Evolutionary conservation across 2,797 vertebrate species (phyloP), one percentile per base, ranked within the genome.

Genomic region (Pagetopsis macropterus): DNA sequence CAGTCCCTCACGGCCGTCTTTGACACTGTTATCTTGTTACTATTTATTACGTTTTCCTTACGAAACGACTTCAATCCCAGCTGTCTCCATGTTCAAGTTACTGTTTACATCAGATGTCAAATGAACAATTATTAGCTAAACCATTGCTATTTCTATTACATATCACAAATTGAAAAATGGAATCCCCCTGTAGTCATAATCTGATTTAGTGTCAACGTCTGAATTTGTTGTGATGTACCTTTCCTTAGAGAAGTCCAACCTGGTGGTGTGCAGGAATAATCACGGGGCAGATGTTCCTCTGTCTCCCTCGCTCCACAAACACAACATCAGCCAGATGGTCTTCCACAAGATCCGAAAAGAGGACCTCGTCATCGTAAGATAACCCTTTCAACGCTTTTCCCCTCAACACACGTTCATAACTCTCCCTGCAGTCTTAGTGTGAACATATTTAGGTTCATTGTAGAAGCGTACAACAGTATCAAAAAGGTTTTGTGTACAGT

Each of bases 291-390:
- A 98, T 7, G 81, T 96, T 14, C 89, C 93, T 21, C 90, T 91
- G 14, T 96, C 97, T 45, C 96, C 96, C 17, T 94, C 93, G 0
- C 89, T 96, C 19, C 94, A 96, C 79, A 97, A 94, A 69, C 96
- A 96, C 81, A 96, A 95, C 85, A 94, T 98, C 91, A 97, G 94
- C 90, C 98, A 99, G 89, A 99, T 99, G 98, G 96, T 99, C 61
- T 99, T 99, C 90, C 98, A 99, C 94, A 99, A 98, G 93, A 99
- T 99, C 82, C 95, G 95, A 69, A 97, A 95, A 86, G 98, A 99
- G 80, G 97, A 99, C 81, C 94, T 99, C 40, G 82, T 94, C 86
- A 95, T 95, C 0, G 98, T 99, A 94, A 96, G 97, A 89, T 27
- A 10, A 1, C n/a, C 23, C 17, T 6, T 46, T 6, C 61, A 54